Conservation (phyloP, 2,113 vertebrate genomes). For the Opisthocomus hoazin region DNA sequence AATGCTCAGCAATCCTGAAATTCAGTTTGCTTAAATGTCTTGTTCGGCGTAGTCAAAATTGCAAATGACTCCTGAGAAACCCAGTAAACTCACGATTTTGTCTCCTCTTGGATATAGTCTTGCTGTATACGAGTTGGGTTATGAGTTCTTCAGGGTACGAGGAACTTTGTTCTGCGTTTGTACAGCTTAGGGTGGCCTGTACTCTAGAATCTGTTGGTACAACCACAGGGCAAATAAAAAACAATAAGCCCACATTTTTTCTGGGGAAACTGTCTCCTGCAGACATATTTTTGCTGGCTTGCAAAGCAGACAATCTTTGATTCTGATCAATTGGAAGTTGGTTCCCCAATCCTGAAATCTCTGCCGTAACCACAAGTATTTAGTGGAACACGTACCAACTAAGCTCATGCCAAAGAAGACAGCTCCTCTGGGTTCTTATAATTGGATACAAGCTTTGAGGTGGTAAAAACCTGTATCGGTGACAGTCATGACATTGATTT, state of each 20-base stretch:
- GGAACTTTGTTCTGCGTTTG: not conserved
- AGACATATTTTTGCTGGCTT: not conserved
- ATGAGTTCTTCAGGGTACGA: not conserved
- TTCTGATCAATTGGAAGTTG: not conserved
- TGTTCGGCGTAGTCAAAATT: not conserved
- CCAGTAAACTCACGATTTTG: not conserved
- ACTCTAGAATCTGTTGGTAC: not conserved
- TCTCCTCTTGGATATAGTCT: not conserved
- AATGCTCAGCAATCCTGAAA: not conserved
- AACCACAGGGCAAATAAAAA: not conserved
- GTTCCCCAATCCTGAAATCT: not conserved
- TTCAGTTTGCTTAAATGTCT: not conserved
- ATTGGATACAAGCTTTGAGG: not conserved
- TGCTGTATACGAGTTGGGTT: not conserved
- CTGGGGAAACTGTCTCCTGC: not conserved
- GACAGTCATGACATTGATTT: not conserved
- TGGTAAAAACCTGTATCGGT: not conserved
- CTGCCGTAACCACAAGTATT: not conserved
- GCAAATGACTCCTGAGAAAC: not conserved
- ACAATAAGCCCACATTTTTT: fast-evolving
- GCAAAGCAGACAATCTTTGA: not conserved
- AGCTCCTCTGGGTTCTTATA: not conserved
- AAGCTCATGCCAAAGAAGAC: not conserved
- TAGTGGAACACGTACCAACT: not conserved
- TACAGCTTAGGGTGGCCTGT: not conserved